Evolutionary conservation across 2,113 vertebrate species (phyloP).

Genomic region (Shinisaurus crocodilurus): DNA sequence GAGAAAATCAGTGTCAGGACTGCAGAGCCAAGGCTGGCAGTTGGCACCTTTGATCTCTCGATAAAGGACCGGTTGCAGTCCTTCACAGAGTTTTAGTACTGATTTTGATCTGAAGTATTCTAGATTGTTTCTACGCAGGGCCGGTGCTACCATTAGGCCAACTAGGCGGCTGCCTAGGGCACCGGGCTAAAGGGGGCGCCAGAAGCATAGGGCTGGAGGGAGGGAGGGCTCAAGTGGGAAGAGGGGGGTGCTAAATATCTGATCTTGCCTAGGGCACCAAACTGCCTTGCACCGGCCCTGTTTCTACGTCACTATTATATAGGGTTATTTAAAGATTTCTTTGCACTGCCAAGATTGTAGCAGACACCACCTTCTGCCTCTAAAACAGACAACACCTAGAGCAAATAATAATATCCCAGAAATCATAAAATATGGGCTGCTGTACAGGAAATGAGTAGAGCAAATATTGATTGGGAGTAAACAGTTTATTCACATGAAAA

Average conservation of each 20-base stretch:
- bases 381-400: conserved; percentile 69
- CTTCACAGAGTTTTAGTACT: not conserved
- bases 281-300: no score
- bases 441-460: conserved; percentile 51
- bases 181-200: no score
- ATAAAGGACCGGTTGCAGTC: no score
- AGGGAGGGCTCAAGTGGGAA: no score
- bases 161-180: no score
- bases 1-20: no score
- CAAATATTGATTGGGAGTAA: conserved; percentile 73
- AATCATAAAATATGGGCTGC: conserved; percentile 40
- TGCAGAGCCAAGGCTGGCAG: no score
- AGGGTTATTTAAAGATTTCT: not conserved
- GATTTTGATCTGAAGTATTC: not conserved
- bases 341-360: conserved; percentile 7
- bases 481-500: conserved; percentile 57
- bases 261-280: no score
- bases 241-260: no score
- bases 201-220: no score
- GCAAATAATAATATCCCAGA: conserved; percentile 62
- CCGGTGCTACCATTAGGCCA: no score
- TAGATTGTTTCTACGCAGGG: not conserved
- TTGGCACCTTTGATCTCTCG: no score
- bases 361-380: conserved; percentile 37
- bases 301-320: not conserved